Evolutionary conservation across 2,113 vertebrate species (phyloP), one percentile per base, ranked within the genome.

Genomic region (Pedionomus torquatus): DNA sequence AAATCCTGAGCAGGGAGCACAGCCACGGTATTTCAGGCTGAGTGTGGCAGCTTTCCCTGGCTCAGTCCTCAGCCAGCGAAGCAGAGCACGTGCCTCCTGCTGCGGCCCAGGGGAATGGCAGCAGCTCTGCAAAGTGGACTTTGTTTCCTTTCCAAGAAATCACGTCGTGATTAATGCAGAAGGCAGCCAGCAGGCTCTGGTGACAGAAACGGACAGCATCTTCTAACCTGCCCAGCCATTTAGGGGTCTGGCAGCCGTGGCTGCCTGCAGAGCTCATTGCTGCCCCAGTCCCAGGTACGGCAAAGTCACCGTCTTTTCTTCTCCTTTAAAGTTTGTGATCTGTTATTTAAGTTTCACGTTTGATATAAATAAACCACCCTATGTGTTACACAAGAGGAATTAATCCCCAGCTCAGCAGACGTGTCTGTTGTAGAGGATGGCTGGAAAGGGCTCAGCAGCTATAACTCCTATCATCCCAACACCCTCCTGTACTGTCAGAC

Each of bases 81-180:
- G n/a, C 77, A 63, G 43, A n/a, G 23, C 46, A 20, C 1, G 1
- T 19, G 18, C 8, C 11, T 91, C 12, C 51, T 2, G 7, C 13
- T 44, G 58, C 0, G 0, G 31, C 5, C 6, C 24, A 0, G 2
- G 7, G 60, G 35, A 61, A 54, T 0, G 6, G 4, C 3, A 1
- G 26, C 11, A 2, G 13, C 31, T 39, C 31, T 51, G 20, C 0
- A 1, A 43, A 60, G 21, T 8, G 5, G 7, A 3, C 0, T 3
- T 11, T 41, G 54, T 21, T 94, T 37, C 0, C 4, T 31, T 93
- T 78, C 35, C 2, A 6, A 55, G 44, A 85, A 82, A 65, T 33
- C 49, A 18, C 0, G 0, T 48, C 33, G 11, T n/a, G n/a, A n/a
- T 83, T 75, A 37, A 70, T 44, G 41, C 33, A 90, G 83, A 72